phyloP scores from a whole-genome alignment of 2,888 invertebrate species.

The Pyrochroa serraticornis region DNA sequence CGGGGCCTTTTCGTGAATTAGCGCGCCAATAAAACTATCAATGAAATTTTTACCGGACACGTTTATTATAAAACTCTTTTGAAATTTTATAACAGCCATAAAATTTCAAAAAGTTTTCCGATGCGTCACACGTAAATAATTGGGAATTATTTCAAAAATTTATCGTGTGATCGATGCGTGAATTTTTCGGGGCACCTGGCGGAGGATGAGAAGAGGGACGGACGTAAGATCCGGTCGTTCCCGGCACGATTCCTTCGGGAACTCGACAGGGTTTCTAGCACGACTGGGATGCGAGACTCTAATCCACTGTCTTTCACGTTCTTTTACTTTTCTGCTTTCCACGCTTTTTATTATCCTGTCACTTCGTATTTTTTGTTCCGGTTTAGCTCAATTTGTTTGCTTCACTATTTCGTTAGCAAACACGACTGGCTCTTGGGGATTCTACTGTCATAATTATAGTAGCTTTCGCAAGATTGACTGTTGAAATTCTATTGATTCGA shows the following conservation, averaged over 20 bases:
- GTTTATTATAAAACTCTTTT: conserved; percentile 8
- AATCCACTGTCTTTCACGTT: conserved; percentile 40
- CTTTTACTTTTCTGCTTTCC: conserved; percentile 34
- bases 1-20: conserved; percentile 16
- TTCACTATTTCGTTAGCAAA: too few species aligned
- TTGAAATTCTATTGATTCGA: too few species aligned
- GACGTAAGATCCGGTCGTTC: conserved; percentile 25
- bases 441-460: too few species aligned
- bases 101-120: conserved; percentile 1
- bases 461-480: too few species aligned
- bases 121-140: neutral
- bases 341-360: conserved; percentile 9
- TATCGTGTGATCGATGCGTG: neutral
- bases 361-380: neutral
- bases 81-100: conserved; percentile 13
- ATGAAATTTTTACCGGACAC: conserved; percentile 17
- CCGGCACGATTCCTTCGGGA: conserved; percentile 26
- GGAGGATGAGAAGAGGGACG: conserved; percentile 19
- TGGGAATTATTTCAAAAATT: neutral
- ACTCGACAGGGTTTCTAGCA: conserved; percentile 17
- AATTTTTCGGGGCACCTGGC: neutral
- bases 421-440: too few species aligned
- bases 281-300: conserved; percentile 24
- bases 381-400: too few species aligned
- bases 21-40: conserved; percentile 19